Base-by-base conservation (phyloP, 2,113 vertebrate species). In the Xiphophorus hellerii region DNA sequence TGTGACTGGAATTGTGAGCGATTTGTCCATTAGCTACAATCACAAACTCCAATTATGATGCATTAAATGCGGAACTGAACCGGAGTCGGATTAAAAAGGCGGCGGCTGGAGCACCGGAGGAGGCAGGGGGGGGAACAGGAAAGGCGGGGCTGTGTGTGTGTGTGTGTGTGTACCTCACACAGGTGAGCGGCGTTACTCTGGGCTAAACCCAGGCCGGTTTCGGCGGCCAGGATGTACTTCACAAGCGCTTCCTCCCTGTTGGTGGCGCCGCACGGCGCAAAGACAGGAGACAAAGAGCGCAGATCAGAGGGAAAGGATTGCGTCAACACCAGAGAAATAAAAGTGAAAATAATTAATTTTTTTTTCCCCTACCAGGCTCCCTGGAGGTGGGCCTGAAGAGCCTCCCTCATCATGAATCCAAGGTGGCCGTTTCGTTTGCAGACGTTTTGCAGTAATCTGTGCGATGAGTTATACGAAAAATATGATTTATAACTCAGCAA, bases 121-220 rank as follows among this genome's bases (percentile, higher is more conserved):
- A 37, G 35, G 35, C 35, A 28, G 28, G 28, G 31, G 31, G 31
- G 31, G 6, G 1, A 1, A 20, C 33, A 62, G 5, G 27, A 29
- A 35, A n/a, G 15, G 3, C 14, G 31, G 29, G 62, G 9, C 7
- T 33, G 33, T 8, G 10, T 35, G 35, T 33, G 33, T 35, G 33
- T 9, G 33, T 35, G 33, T 37, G 35, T 37, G 51, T 68, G 76
- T 86, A 89, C 96, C 94, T 97, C 95, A 84, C 96, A 98, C 86
- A 99, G 95, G 87, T 98, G 94, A 7, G 96, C 97, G 62, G 94
- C 90, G 79, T 98, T 98, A 83, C 94, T 96, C 92, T 99, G 97
- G 37, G 97, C 97, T 85, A 97, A 95, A 92, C 95, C 95, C 76
- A 97, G 94, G 71, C 98, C 97, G 20, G 96, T 95, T 95, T 98